Base-by-base conservation (phyloP, 53 echinoderm and acorn worm genomes). In the Stichopus horrens region DNA sequence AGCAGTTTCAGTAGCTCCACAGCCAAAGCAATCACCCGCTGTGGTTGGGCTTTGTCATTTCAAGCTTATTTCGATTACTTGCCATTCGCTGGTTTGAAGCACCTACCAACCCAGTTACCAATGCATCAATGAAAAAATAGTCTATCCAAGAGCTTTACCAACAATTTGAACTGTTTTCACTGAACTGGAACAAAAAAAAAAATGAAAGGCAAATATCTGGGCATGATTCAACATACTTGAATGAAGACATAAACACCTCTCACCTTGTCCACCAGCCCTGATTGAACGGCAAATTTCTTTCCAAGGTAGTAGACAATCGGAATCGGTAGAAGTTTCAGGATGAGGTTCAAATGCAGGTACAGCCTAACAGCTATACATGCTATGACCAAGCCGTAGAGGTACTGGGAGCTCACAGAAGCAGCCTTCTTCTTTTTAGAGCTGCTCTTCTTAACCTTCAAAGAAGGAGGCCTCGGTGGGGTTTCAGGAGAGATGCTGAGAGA, bases 271-370 rank as follows among this genome's bases (percentile, higher is more conserved):
- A 92, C 91, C 76, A 94, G 59, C 63, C 95, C 95, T 9, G 91
- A 19, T 13, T 92, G 89, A 23, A 88, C 88, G 13, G 91, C 92
- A 9, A 89, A 74, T 83, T 86, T 94, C 95, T 97, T 97, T 53
- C 91, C 78, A 37, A 97, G 75, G 92, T 94, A 97, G 79, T 94
- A 89, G 4, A 80, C 88, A 13, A 97, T 86, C 14, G 94, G 95
- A 57, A 97, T 92, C 3, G 97, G 97, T 21, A 95, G 91, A 16
- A 95, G 90, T 88, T 95, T 91, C 1, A 95, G 86, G 53, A 91
- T 81, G 5, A 92, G 88, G 88, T 92, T 91, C 91, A 97, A 92
- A 53, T 97, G 94, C 90, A 97, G 94, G 92, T 95, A 97, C 52
- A 97, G 89, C 79, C 91, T 86, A 22, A 97, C 89, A 53, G 95